Base-by-base conservation (phyloP, 1,140 invertebrate genomes). In the Ips typographus region DNA sequence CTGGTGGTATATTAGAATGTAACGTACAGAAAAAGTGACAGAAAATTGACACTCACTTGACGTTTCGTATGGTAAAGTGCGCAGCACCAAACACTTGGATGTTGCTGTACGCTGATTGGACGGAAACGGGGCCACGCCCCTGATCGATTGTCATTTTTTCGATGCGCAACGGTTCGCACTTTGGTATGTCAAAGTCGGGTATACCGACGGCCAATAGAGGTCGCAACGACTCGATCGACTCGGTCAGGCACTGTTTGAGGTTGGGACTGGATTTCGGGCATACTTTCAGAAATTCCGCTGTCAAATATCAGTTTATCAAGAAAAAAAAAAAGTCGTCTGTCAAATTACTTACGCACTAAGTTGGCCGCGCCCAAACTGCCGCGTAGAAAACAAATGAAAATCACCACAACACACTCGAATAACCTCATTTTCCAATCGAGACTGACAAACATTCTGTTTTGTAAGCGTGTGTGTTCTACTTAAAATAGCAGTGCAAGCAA, bases 161-260 rank as follows among this genome's bases (percentile, higher is more conserved):
- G 49, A 90, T 80, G 1, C 78, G 43, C n/a, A 90, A 77, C 0
- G 89, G 88, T 72, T 90, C 88, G 65, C 85, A 88, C 2, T 85
- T 78, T 3, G 88, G 88, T 43, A 90, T 84, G 4, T 80, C 80
- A 40, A 87, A 84, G 69, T 84, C 82, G 22, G 85, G 83, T 43
- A 90, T 83, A 8, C 88, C 88, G 77, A 78, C 75, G 2, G 77
- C 81, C 36, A 87, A 71, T 74, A 83, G 72, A 71, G 86, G 79
- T 77, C 81, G 77, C 74, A 87, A 67, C 58, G 73, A 60, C 75
- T 86, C 70, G 70, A 82, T 64, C 71, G 84, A 76, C 80, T 83
- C 67, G 74, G 77, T 82, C 7, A 84, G 80, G 68, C 83, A 84
- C 38, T 80, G 76, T 60, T 80, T 80, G 61, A 83, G 53, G 65